Percentiles rank a stretch among this genome's conserved stretches.
These are phyloP conservation scores for Ophiodon elongatus DNA, from an alignment of 2,113 vertebrate genomes.

Conservation along the genomic window DNA sequence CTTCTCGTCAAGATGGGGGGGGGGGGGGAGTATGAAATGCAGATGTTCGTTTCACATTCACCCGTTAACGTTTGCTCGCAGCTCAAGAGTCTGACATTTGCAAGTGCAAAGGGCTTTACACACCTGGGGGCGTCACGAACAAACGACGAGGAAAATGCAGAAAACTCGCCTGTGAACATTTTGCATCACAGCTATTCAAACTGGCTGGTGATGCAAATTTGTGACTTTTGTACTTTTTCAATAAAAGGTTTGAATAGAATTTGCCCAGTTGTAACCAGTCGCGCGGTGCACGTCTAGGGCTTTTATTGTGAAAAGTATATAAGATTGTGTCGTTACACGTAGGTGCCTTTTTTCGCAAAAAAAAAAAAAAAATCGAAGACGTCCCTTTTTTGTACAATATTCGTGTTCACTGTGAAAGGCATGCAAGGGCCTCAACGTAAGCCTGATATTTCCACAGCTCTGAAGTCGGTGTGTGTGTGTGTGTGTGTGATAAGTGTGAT, in stretches of 20 bases:
- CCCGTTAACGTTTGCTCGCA: neutral
- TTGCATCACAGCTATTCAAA: too few relatives aligned
- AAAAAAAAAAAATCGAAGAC: too few relatives aligned
- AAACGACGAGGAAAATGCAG: neutral
- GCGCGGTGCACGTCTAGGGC: too few relatives aligned
- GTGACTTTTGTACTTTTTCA: neutral
- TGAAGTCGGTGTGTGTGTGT: neutral
- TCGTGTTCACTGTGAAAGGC: too few relatives aligned
- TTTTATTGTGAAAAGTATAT: too few relatives aligned
- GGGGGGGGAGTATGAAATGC: neutral
- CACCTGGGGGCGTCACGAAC: neutral
- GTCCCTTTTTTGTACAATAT: too few relatives aligned
- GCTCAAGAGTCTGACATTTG: neutral
- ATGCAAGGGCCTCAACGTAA: neutral
- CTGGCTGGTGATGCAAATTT: neutral
- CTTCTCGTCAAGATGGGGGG: neutral
- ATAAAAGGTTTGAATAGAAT: neutral
- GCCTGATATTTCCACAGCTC: neutral
- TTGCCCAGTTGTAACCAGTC: too few relatives aligned
- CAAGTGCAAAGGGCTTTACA: neutral
- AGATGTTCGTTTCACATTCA: slow-evolving; percentile 7
- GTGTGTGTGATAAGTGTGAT: neutral
- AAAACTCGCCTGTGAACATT: neutral
- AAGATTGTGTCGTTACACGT: neutral
- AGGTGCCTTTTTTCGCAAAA: too few relatives aligned